These are phyloP conservation scores for Helarctos malayanus DNA, from an alignment of 2,797 vertebrate genomes.

Conservation along the genomic window DNA sequence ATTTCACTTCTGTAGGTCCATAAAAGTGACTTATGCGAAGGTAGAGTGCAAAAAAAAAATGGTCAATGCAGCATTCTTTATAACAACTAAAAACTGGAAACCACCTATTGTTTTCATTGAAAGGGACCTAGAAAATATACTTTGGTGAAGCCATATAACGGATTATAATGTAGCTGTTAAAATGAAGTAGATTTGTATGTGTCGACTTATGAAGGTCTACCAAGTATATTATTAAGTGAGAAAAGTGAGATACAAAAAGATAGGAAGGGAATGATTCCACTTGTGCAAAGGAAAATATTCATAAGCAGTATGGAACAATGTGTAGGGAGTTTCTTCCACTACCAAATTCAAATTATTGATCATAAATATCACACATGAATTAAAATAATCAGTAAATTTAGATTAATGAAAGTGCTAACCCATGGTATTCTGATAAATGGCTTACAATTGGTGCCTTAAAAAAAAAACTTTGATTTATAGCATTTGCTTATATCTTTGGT, in stretches of 20 bases:
- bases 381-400: constrained; percentile 47
- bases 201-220: background rate
- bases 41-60: background rate
- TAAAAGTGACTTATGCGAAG: background rate
- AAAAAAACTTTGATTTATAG: background rate
- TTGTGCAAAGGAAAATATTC: background rate
- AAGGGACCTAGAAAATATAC: background rate
- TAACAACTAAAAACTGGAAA: background rate
- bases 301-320: background rate
- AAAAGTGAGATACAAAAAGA: background rate
- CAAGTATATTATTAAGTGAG: background rate
- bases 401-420: background rate
- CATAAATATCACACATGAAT: background rate
- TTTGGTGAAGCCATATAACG: background rate
- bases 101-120: background rate
- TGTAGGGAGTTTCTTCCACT: background rate
- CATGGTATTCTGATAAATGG: background rate
- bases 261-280: background rate
- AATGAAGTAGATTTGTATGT: background rate
- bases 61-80: background rate
- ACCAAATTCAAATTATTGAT: background rate
- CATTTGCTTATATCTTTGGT: background rate
- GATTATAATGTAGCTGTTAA: background rate
- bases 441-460: background rate
- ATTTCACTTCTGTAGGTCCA: background rate